Base-by-base conservation (phyloP, 37 sponge, comb jelly and placozoan genomes). In the Beroe ovata region DNA sequence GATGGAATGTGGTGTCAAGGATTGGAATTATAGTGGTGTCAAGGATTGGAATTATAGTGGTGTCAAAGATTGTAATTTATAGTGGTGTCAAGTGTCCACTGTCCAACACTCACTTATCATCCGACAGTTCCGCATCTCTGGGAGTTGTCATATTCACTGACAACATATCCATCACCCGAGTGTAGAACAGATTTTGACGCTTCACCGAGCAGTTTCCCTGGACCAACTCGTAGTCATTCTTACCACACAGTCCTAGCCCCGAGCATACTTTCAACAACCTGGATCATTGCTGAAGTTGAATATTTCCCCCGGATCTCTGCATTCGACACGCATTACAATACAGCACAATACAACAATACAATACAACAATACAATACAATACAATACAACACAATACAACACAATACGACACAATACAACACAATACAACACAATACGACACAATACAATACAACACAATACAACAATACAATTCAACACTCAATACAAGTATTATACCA, bases 251-350 rank as follows among this genome's bases (percentile, higher is more conserved):
- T 42, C 84, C 84, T n/a, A 77, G 54, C 4, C 54, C 54, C 2
- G 84, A 77, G 21, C 84, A 77, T 6, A 77, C 84, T 42, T 77
- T 77, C 14, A 77, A 54, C 41, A 77, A 77, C 22, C 84, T 77
- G 84, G 29, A n/a, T n/a, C n/a, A n/a, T n/a, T n/a, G n/a, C n/a
- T n/a, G n/a, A n/a, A n/a, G n/a, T n/a, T n/a, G n/a, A n/a, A n/a
- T n/a, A n/a, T n/a, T n/a, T n/a, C n/a, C n/a, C n/a, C n/a, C n/a
- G n/a, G n/a, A n/a, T n/a, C n/a, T n/a, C n/a, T n/a, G n/a, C n/a
- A n/a, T n/a, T n/a, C n/a, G n/a, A n/a, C n/a, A n/a, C n/a, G n/a
- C n/a, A n/a, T n/a, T n/a, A n/a, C 11, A 58, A 19, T 58, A 58
- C 16, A 58, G 11, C 59, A 18, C 11, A 58, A 58, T 58, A 19